phyloP scores from a whole-genome alignment of 2,888 invertebrate genomes.

The Maniola hyperantus region DNA sequence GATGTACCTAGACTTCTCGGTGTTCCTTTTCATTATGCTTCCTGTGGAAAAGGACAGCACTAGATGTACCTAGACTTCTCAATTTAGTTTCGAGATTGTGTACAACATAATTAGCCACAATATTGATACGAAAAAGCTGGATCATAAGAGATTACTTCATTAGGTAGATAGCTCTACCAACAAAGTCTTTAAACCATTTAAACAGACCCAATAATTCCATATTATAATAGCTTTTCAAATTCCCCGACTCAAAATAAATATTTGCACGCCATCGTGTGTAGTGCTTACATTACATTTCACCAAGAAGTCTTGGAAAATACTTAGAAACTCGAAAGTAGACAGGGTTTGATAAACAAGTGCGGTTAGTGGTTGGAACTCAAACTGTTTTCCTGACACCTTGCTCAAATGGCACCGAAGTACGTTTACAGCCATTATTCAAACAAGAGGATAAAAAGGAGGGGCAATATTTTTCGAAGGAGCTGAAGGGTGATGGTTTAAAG shows the following conservation, averaged over 20 bases:
- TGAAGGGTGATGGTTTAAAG: conserved; percentile 80
- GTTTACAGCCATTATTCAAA: conserved; percentile 81
- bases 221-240: neutral
- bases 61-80: no score
- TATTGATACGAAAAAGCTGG: no score
- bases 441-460: conserved; percentile 80
- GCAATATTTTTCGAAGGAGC: conserved; percentile 80
- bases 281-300: conserved; percentile 79
- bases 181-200: neutral
- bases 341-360: conserved; percentile 75
- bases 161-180: neutral
- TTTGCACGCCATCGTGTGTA: conserved; percentile 60
- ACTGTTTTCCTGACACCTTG: conserved; percentile 77
- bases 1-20: no score
- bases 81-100: no score
- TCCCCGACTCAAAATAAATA: conserved; percentile 44
- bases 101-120: no score
- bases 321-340: conserved; percentile 72
- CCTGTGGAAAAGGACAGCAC: no score
- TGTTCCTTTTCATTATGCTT: no score
- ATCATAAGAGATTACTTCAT: neutral
- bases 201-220: neutral
- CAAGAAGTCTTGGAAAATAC: conserved; percentile 74
- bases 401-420: conserved; percentile 75
- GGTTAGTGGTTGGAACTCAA: conserved; percentile 76